phyloP scores from a whole-genome alignment of 1,140 invertebrate genomes.

The Diuraphis noxia region DNA sequence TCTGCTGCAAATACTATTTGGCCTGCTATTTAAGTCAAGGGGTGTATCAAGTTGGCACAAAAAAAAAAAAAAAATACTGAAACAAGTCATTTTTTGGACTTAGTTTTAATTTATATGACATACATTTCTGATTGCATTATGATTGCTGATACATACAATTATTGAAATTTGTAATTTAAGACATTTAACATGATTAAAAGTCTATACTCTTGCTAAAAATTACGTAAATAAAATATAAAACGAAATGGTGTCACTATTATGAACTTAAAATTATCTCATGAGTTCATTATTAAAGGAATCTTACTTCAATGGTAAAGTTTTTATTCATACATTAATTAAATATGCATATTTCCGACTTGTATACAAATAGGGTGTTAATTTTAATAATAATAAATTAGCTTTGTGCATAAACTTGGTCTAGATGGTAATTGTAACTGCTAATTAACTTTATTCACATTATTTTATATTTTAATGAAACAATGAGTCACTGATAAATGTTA shows the following conservation, averaged over 20 bases:
- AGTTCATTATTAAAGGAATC: not conserved
- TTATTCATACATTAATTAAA: constrained; percentile 13
- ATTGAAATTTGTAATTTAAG: not conserved
- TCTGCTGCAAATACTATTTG: too few species aligned
- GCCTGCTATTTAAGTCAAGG: too few species aligned
- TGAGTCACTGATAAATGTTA: constrained; percentile 1
- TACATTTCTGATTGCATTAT: not conserved
- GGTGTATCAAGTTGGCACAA: too few species aligned
- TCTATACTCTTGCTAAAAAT: not conserved
- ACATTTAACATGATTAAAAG: not conserved
- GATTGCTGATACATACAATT: not conserved
- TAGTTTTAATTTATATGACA: too few species aligned
- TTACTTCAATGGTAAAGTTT: constrained; percentile 14
- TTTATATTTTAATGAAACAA: constrained; percentile 31
- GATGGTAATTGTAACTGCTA: constrained; percentile 20
- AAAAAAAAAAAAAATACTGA: too few species aligned
- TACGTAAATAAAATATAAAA: not conserved
- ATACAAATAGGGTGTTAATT: constrained; percentile 17
- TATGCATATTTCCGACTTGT: not conserved
- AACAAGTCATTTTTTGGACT: too few species aligned
- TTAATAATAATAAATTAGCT: constrained; percentile 32
- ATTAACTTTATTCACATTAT: constrained; percentile 38
- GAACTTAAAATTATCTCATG: not conserved
- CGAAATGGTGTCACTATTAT: not conserved
- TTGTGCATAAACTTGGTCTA: not conserved